Conservation (phyloP, 2,797 vertebrate genomes). For the Rhinoraja longicauda region DNA sequence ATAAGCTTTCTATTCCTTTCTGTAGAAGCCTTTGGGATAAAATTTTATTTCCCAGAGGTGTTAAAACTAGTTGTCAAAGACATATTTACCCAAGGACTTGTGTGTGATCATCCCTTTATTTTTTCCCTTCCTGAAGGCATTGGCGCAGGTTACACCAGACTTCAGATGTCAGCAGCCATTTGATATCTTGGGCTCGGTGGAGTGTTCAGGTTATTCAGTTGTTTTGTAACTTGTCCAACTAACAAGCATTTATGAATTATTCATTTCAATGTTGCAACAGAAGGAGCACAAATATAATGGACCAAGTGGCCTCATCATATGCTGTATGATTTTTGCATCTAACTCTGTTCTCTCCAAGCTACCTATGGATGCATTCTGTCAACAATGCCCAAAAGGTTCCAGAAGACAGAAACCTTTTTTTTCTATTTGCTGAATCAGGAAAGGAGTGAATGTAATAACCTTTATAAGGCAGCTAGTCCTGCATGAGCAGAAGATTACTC, state of each 20-base stretch:
- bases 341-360: no score
- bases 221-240: background rate
- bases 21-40: background rate
- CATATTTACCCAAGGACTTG: background rate
- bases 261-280: background rate
- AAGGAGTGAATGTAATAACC: no score
- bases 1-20: background rate
- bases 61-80: background rate
- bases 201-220: background rate
- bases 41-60: background rate
- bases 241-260: background rate
- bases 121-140: background rate
- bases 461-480: no score
- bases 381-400: no score
- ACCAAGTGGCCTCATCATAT: background rate
- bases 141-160: background rate
- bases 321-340: no score
- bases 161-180: background rate
- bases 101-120: background rate
- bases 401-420: no score
- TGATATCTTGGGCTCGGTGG: background rate
- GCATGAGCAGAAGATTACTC: no score
- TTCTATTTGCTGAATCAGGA: no score
- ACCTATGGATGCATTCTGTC: no score
- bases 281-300: background rate